These are phyloP conservation scores for Zaprionus tsacasi DNA, from an alignment of 1,140 invertebrate species.

Conservation along the genomic window DNA sequence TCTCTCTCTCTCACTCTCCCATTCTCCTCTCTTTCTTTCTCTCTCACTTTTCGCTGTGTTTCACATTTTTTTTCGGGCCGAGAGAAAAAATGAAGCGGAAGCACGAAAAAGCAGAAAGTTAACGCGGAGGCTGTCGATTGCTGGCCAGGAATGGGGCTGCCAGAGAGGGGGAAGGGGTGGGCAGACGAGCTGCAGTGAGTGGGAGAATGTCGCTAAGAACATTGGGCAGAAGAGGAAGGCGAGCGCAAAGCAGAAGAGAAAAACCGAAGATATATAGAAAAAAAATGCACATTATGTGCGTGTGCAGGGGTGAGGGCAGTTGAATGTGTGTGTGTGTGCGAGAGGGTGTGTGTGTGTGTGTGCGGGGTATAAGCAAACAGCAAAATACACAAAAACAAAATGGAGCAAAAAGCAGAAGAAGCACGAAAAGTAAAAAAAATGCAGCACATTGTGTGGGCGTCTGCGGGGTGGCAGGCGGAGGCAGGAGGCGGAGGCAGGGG, in stretches of 20 bases:
- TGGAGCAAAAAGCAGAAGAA: slow-evolving; percentile 66
- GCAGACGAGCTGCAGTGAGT: slow-evolving; percentile 27
- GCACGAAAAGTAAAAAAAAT: slow-evolving; percentile 52
- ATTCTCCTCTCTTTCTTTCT: not conserved
- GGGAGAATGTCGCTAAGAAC: slow-evolving; percentile 76
- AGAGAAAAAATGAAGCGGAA: slow-evolving; percentile 76
- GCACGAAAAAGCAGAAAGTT: slow-evolving; percentile 80
- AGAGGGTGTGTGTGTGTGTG: slow-evolving; percentile 28
- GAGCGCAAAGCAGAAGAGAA: not conserved
- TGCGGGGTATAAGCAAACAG: slow-evolving; percentile 56
- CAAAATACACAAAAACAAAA: slow-evolving; percentile 83
- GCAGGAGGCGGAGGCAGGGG: too few relatives aligned
- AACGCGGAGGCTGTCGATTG: slow-evolving; percentile 53
- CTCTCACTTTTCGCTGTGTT: not conserved
- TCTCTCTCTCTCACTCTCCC: not conserved
- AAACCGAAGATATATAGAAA: slow-evolving; percentile 5
- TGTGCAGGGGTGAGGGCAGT: slow-evolving; percentile 39
- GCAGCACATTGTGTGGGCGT: slow-evolving; percentile 26
- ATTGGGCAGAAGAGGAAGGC: slow-evolving; percentile 63
- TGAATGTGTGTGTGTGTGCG: slow-evolving; percentile 23
- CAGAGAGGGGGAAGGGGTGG: slow-evolving; percentile 1
- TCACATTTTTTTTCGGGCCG: slow-evolving; percentile 27
- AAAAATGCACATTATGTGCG: slow-evolving; percentile 70
- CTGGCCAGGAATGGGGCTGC: not conserved
- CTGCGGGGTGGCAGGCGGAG: not conserved